These are phyloP conservation scores for Cephalopachus bancanus DNA, from an alignment of 2,797 vertebrate species.

Conservation along the genomic window DNA sequence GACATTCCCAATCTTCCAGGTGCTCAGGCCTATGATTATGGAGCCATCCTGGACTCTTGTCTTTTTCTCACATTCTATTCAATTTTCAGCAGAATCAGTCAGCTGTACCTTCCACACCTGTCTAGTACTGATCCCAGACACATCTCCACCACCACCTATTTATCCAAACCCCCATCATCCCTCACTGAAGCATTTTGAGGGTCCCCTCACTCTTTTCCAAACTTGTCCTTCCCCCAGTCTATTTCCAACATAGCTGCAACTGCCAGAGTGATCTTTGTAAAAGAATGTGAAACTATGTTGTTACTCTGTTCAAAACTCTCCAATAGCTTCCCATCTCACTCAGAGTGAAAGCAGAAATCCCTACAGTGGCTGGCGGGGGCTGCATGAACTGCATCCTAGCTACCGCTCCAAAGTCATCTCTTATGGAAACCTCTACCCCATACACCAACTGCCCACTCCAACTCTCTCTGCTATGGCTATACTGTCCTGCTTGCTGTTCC, in stretches of 20 bases:
- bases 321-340: background rate
- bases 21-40: background rate
- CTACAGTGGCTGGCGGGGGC: background rate
- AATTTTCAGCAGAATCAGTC: background rate
- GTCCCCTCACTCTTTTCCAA: background rate
- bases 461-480: background rate
- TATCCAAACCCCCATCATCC: background rate
- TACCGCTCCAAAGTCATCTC: background rate
- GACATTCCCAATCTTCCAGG: background rate
- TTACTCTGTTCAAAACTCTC: background rate
- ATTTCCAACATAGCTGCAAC: background rate
- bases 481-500: background rate
- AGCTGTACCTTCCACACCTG: background rate
- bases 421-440: accelerated
- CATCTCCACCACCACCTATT: background rate
- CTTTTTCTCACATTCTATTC: background rate
- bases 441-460: too few species aligned
- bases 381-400: background rate
- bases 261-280: background rate
- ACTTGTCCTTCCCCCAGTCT: background rate
- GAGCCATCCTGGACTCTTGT: background rate
- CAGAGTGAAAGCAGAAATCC: background rate
- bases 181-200: background rate
- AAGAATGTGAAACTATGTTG: background rate
- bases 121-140: background rate